Evolutionary conservation across 1,140 invertebrate species (phyloP).

Genomic region (Leucophenga varia): DNA sequence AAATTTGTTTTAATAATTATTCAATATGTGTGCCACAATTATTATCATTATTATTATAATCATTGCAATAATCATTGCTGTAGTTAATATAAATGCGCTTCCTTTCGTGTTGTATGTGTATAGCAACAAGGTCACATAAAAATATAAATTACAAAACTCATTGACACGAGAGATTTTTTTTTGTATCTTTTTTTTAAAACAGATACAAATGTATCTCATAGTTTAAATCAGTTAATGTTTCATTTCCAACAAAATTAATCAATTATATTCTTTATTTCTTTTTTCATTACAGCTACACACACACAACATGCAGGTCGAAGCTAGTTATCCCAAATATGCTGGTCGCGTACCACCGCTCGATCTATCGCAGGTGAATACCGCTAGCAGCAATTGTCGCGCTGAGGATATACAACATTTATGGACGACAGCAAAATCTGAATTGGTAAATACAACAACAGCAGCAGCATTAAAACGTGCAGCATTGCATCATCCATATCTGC

Average conservation of each 20-base stretch:
- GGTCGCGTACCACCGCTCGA: constrained; percentile 52
- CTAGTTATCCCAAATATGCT: constrained; percentile 48
- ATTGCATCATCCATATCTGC: constrained; percentile 40
- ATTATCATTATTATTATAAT: constrained; percentile 30
- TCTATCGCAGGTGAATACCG: constrained; percentile 36
- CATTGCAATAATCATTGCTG: constrained; percentile 28
- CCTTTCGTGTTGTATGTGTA: constrained; percentile 43
- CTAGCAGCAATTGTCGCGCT: constrained; percentile 20
- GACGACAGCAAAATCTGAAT: constrained; percentile 16
- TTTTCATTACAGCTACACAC: constrained; percentile 8
- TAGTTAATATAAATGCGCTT: no score
- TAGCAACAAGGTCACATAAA: constrained; percentile 49
- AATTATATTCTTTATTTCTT: constrained; percentile 8
- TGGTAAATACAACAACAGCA: constrained; percentile 2
- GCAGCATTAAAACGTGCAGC: constrained; percentile 7
- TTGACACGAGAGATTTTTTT: no score
- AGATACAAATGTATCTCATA: no score
- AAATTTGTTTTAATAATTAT: neutral
- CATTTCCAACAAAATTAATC: constrained; percentile 41
- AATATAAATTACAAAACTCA: constrained; percentile 26
- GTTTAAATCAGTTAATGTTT: constrained; percentile 26
- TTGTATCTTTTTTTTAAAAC: no score
- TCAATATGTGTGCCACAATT: constrained; percentile 13
- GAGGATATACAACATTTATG: constrained; percentile 24
- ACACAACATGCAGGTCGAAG: constrained; percentile 45